Evolutionary conservation across 2,797 vertebrate species (phyloP).

Genomic region (Lepus townsendii): DNA sequence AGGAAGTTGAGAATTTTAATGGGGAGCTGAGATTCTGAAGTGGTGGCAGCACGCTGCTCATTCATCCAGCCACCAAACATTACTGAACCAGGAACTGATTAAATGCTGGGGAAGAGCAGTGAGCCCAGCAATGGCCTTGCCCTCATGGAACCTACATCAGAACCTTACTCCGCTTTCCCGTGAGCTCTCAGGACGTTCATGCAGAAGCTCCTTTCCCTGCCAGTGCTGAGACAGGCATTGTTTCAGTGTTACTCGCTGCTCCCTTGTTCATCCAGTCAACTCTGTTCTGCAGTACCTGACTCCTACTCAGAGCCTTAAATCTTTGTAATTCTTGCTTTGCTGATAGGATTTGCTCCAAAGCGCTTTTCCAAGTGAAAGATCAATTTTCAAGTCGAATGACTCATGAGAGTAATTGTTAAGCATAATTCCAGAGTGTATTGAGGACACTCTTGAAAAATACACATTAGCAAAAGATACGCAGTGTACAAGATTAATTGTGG

Average conservation of each 20-base stretch:
- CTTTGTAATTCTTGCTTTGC: background rate
- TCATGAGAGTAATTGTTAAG: slow-evolving; percentile 52
- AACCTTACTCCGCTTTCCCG: background rate
- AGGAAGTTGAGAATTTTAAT: background rate
- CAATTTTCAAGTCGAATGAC: slow-evolving; percentile 67
- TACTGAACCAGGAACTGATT: background rate
- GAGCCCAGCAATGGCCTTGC: background rate
- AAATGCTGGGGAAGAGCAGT: background rate
- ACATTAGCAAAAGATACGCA: background rate
- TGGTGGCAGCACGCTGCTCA: background rate
- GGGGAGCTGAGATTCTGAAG: background rate
- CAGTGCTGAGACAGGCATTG: background rate
- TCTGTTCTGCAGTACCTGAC: background rate
- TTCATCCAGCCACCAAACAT: background rate
- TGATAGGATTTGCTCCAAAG: slow-evolving; percentile 18
- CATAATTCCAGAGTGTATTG: slow-evolving; percentile 48
- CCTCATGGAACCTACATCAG: background rate
- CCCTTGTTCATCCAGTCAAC: background rate
- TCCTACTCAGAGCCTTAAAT: background rate
- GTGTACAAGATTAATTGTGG: slow-evolving; percentile 55
- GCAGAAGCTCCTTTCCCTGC: background rate
- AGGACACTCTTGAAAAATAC: slow-evolving; percentile 38
- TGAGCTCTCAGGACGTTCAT: background rate
- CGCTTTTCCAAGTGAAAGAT: slow-evolving; percentile 53
- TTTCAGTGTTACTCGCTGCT: background rate